A percentile compares a stretch with the other conserved stretches of the same genome.
phyloP scores from a whole-genome alignment of 2,113 vertebrate genomes.

The Thermophis baileyi region DNA sequence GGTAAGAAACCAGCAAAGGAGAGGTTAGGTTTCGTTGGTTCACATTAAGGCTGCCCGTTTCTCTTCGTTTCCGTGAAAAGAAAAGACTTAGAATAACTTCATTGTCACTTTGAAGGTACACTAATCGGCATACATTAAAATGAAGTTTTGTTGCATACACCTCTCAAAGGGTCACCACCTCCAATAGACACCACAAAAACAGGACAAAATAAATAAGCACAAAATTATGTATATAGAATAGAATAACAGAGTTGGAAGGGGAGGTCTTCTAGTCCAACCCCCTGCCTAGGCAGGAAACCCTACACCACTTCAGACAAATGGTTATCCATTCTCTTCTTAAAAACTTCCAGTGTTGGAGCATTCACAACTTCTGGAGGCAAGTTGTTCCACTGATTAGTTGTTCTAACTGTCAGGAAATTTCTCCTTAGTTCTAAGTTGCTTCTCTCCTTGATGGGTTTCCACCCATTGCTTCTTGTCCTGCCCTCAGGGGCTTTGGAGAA shows the following conservation, averaged over 20 bases:
- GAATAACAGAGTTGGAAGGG: too few relatives aligned
- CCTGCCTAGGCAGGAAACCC: too few relatives aligned
- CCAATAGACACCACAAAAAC: too few relatives aligned
- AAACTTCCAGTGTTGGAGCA: background rate
- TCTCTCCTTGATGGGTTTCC: background rate
- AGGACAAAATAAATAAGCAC: too few relatives aligned
- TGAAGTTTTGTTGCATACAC: too few relatives aligned
- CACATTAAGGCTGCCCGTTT: slow-evolving; percentile 36
- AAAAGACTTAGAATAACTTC: background rate
- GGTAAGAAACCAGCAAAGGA: slow-evolving; percentile 36
- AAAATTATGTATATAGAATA: too few relatives aligned
- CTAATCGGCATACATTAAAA: too few relatives aligned
- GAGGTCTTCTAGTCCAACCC: too few relatives aligned
- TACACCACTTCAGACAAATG: background rate
- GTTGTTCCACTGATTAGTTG: background rate
- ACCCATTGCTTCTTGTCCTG: background rate
- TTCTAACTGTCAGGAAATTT: background rate
- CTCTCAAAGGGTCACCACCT: too few relatives aligned
- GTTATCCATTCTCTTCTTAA: background rate
- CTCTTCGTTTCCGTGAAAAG: background rate
- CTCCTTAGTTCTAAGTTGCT: background rate
- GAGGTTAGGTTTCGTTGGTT: slow-evolving; percentile 38
- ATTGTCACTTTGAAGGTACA: too few relatives aligned
- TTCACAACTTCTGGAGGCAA: background rate
- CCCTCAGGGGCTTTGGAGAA: background rate